These are phyloP conservation scores for Geophilus truncorum DNA, from an alignment of 2,888 invertebrate genomes.

Conservation along the genomic window DNA sequence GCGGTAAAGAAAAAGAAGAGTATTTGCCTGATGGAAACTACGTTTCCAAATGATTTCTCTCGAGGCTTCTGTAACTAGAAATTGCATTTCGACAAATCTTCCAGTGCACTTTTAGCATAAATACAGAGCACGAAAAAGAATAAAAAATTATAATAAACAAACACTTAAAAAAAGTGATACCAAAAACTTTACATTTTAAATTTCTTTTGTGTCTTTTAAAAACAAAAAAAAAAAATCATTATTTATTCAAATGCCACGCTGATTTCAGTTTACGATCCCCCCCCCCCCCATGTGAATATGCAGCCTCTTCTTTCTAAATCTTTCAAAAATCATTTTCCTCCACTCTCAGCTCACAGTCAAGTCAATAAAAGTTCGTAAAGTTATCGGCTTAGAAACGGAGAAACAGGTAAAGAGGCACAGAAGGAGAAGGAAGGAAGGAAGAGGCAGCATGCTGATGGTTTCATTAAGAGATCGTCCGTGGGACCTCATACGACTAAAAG, in stretches of 20 bases:
- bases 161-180: not conserved
- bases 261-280: not conserved
- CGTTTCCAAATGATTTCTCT: slow-evolving; percentile 11
- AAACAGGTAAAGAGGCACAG: slow-evolving; percentile 1
- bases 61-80: not conserved
- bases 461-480: slow-evolving; percentile 24
- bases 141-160: not conserved
- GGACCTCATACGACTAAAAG: slow-evolving; percentile 24
- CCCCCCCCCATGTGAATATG: no score
- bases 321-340: not conserved
- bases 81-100: slow-evolving; percentile 7
- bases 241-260: not conserved
- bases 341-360: not conserved
- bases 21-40: not conserved
- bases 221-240: not conserved
- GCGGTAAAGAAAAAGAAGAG: not conserved
- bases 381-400: not conserved
- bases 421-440: not conserved
- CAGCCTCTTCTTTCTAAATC: not conserved
- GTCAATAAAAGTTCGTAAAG: not conserved
- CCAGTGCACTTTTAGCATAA: not conserved
- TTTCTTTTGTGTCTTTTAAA: no score
- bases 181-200: not conserved
- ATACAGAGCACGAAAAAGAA: not conserved
- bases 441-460: slow-evolving; percentile 1